These are phyloP conservation scores for Tortrix viridana DNA, from an alignment of 2,888 invertebrate genomes.

Conservation along the genomic window DNA sequence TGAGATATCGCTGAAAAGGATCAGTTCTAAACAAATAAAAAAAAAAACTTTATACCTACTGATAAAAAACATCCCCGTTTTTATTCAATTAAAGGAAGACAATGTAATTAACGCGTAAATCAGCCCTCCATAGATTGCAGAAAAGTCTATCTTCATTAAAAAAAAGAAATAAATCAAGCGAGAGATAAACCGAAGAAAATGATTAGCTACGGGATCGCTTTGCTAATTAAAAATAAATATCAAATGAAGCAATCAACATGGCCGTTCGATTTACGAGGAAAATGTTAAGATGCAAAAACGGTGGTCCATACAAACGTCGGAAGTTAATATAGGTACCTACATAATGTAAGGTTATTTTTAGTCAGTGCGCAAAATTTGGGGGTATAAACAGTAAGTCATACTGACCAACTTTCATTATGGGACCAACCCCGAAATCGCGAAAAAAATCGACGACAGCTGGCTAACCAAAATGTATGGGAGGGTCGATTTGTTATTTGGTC, in stretches of 20 bases:
- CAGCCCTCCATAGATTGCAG: conserved; percentile 56
- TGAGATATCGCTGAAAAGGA: conserved; percentile 3
- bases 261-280: conserved; percentile 50
- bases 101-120: conserved; percentile 58
- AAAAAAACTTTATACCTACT: conserved; percentile 35
- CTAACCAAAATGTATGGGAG: too few species aligned
- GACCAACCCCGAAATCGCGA: too few species aligned
- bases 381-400: too few species aligned
- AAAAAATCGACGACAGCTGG: too few species aligned
- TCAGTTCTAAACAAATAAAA: conserved; percentile 20
- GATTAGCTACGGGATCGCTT: conserved; percentile 71
- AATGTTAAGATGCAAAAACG: conserved; percentile 12
- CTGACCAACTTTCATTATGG: too few species aligned
- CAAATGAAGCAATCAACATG: conserved; percentile 69
- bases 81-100: conserved; percentile 56
- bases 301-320: conserved; percentile 19
- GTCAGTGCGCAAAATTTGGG: too few species aligned
- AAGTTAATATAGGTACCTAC: too few species aligned
- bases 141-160: conserved; percentile 48
- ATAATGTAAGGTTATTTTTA: too few species aligned
- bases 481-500: too few species aligned
- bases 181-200: conserved; percentile 75
- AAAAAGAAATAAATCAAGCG: conserved; percentile 73
- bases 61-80: conserved; percentile 36
- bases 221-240: conserved; percentile 83